Conservation (phyloP, 2,888 invertebrate species). For the Cyclophora albipunctata region DNA sequence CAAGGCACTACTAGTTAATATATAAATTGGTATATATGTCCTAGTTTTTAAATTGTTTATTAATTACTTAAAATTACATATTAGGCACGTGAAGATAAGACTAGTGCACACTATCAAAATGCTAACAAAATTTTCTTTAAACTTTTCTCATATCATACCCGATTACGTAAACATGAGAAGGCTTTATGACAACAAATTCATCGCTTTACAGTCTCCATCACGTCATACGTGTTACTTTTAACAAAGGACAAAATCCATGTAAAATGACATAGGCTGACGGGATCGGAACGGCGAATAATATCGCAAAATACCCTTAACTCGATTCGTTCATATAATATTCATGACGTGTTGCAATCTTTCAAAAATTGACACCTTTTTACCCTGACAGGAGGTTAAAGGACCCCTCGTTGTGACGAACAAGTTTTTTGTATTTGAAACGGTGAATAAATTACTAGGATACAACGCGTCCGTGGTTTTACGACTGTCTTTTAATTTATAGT, state of each 20-base stretch:
- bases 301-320: slow-evolving; percentile 73
- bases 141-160: slow-evolving; percentile 6
- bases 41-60: too few species aligned
- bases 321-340: slow-evolving; percentile 74
- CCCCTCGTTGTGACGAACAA: slow-evolving; percentile 53
- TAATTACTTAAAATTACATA: too few species aligned
- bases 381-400: slow-evolving; percentile 33
- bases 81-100: too few species aligned
- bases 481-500: slow-evolving; percentile 41
- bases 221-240: slow-evolving; percentile 72
- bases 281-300: slow-evolving; percentile 66
- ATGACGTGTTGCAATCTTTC: slow-evolving; percentile 73
- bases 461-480: slow-evolving; percentile 42
- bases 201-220: slow-evolving; percentile 39
- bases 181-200: slow-evolving; percentile 45
- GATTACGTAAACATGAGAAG: slow-evolving; percentile 31
- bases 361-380: slow-evolving; percentile 73
- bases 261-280: slow-evolving; percentile 74
- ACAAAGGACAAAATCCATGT: slow-evolving; percentile 71
- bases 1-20: too few species aligned
- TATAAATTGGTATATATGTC: too few species aligned
- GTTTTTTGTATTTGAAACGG: slow-evolving; percentile 64
- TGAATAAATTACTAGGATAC: slow-evolving; percentile 68
- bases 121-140: too few species aligned
- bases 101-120: too few species aligned